A percentile compares a stretch with the other conserved stretches of the same genome.
Evolutionary conservation across 2,797 vertebrate species (phyloP).

Genomic region (Semaprochilodus insignis): DNA sequence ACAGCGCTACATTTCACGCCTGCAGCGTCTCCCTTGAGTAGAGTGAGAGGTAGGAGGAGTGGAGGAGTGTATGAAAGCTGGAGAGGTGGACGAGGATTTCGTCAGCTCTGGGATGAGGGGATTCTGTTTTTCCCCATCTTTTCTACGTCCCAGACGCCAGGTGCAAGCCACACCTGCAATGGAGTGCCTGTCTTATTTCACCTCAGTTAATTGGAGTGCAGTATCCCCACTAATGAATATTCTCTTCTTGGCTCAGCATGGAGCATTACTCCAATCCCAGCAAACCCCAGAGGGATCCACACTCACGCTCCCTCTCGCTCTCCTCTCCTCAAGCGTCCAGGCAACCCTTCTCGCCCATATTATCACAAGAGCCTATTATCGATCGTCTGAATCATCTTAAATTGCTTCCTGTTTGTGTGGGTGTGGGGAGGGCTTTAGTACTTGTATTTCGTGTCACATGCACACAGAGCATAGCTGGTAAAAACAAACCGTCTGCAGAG

Average conservation of each 20-base stretch:
- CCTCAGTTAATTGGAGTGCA: slow-evolving; percentile 79
- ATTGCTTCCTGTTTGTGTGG: slow-evolving; percentile 46
- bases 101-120: slow-evolving; percentile 47
- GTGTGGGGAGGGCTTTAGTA: slow-evolving; percentile 23
- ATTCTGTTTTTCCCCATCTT: not conserved
- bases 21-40: slow-evolving; percentile 61
- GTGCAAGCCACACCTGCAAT: slow-evolving; percentile 77
- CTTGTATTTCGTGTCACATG: not conserved
- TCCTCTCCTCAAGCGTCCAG: slow-evolving; percentile 60
- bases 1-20: slow-evolving; percentile 47
- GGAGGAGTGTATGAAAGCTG: slow-evolving; percentile 45
- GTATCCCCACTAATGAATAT: slow-evolving; percentile 79
- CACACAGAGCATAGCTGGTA: not conserved
- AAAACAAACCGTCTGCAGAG: slow-evolving; percentile 1
- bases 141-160: slow-evolving; percentile 68
- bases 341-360: slow-evolving; percentile 54
- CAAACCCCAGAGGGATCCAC: slow-evolving; percentile 73
- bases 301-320: slow-evolving; percentile 69
- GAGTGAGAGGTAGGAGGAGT: slow-evolving; percentile 43
- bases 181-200: slow-evolving; percentile 65
- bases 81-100: slow-evolving; percentile 52
- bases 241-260: slow-evolving; percentile 73
- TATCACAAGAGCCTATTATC: slow-evolving; percentile 58
- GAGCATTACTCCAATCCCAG: slow-evolving; percentile 77
- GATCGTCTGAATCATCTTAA: slow-evolving; percentile 59